These are phyloP conservation scores for Agelaius tricolor DNA, from an alignment of 2,113 vertebrate genomes.

Conservation along the genomic window DNA sequence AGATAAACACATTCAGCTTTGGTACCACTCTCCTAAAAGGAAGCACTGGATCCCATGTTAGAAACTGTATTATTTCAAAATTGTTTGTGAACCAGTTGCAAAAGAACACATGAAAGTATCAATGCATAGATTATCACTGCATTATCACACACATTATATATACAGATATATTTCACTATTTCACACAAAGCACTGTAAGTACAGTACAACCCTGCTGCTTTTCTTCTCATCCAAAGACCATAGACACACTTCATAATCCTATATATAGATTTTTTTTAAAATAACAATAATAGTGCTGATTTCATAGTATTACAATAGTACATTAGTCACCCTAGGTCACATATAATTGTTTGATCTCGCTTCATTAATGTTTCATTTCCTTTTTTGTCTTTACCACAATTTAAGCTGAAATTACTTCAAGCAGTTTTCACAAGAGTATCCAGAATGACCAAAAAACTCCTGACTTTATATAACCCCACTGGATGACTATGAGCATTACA, in stretches of 20 bases:
- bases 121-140: background rate
- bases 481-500: slow-evolving; percentile 1
- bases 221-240: background rate
- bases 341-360: background rate
- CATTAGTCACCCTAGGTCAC: background rate
- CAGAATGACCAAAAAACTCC: background rate
- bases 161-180: background rate
- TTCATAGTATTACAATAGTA: background rate
- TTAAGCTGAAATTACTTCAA: slow-evolving; percentile 35
- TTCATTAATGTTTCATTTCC: background rate
- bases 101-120: background rate
- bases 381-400: slow-evolving; percentile 2
- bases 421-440: background rate
- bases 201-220: background rate
- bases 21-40: background rate
- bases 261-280: background rate
- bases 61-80: background rate
- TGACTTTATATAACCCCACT: slow-evolving; percentile 8
- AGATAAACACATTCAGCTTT: background rate
- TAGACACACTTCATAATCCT: background rate
- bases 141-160: background rate
- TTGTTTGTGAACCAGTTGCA: background rate
- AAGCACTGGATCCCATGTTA: background rate
- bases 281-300: background rate
- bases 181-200: background rate